Base-by-base conservation (phyloP, 2,113 vertebrate species). In the Spilogale gracilis region DNA sequence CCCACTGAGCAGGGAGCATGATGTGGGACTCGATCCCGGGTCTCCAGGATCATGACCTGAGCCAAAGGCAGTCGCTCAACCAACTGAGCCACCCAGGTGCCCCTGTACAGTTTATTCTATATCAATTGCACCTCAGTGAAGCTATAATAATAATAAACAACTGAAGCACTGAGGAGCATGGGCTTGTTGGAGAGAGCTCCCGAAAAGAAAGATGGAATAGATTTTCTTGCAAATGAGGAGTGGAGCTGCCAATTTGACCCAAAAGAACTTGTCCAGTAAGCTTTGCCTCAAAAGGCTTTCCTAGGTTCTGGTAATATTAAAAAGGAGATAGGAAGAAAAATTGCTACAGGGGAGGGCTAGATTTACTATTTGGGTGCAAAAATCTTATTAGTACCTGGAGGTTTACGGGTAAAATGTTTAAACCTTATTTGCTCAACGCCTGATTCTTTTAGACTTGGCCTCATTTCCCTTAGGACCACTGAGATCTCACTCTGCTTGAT, bases 381-480 rank as follows among this genome's bases (percentile, higher is more conserved):
- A 79, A 87, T 89, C 73, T 81, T 76, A 81, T 85, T 48, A 85
- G 71, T 48, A 76, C 52, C 56, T 45, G 69, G 78, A 96, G 32
- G 20, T 45, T 71, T 85, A 81, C 78, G 63, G 58, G 56, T 96
- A 93, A 88, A 96, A 92, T 84, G 80, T 80, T 96, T 50, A 84
- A 88, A 94, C 94, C 32, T 79, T 76, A 89, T 83, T 93, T 67
- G 48, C 16, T 95, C 17, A 38, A 71, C 21, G 82, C 52, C 25
- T 71, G 65, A 93, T 95, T 94, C 76, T 85, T 97, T 93, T 76
- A 89, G 48, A 89, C 7, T 76, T 96, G 79, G 84, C 79, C 78
- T 97, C 71, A 23, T 86, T 96, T 87, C 43, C 90, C 86, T 85
- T 45, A 91, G 89, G 65, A 89, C 74, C 38, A 43, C 71, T 38